phyloP scores from a whole-genome alignment of 1,140 invertebrate genomes.

The Pseudomyrmex gracilis region DNA sequence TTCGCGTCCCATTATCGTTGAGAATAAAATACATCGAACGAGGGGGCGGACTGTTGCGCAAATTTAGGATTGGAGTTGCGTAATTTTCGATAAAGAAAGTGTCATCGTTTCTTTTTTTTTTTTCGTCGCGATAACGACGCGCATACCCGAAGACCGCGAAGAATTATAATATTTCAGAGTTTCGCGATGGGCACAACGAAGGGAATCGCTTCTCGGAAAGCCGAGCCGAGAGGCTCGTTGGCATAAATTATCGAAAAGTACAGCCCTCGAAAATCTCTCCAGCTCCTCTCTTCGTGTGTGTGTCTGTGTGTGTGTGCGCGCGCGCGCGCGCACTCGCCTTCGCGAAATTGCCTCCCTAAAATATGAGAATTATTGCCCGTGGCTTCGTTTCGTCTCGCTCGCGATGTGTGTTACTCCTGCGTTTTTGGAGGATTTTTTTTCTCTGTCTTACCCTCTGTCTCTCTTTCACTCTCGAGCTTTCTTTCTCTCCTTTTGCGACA shows the following conservation, averaged over 20 bases:
- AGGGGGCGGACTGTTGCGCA: not conserved
- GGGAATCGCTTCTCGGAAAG: constrained; percentile 62
- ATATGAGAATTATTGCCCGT: constrained; percentile 73
- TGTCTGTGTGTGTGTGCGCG: no score
- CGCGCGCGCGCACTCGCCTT: constrained; percentile 60
- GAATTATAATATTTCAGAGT: constrained; percentile 36
- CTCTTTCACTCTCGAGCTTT: not conserved
- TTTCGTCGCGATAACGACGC: not conserved
- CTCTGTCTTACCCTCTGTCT: not conserved
- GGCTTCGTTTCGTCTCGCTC: constrained; percentile 44
- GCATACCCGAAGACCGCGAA: constrained; percentile 46
- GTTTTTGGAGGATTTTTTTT: constrained; percentile 5
- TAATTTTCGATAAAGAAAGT: constrained; percentile 40
- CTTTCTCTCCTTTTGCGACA: constrained; percentile 21
- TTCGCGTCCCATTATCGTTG: not conserved
- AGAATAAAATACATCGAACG: not conserved
- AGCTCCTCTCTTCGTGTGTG: not conserved
- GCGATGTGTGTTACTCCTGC: not conserved
- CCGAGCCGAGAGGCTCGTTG: constrained; percentile 58
- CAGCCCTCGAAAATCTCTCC: constrained; percentile 66
- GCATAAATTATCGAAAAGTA: constrained; percentile 74
- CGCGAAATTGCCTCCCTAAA: constrained; percentile 71
- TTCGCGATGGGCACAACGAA: not conserved
- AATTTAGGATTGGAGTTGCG: not conserved
- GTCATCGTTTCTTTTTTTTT: not conserved